Conservation (phyloP, 2,888 invertebrate genomes). For the Mellilla xanthometata region DNA sequence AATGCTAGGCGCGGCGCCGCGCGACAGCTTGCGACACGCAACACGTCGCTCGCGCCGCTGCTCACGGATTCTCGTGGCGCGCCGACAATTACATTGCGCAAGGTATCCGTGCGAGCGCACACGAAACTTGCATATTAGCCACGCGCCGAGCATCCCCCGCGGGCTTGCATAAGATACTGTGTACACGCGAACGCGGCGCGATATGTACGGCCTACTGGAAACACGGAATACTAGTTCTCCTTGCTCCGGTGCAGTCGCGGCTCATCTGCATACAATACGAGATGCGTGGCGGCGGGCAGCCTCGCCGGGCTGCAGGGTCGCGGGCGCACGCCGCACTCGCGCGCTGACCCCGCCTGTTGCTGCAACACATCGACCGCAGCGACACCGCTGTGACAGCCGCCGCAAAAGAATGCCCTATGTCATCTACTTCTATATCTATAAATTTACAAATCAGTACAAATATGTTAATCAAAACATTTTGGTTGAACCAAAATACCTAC, state of each 20-base stretch:
- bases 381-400: too few species aligned
- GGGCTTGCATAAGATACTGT: slow-evolving; percentile 56
- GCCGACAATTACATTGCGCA: slow-evolving; percentile 61
- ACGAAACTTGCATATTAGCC: slow-evolving; percentile 49
- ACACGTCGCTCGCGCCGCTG: slow-evolving; percentile 29
- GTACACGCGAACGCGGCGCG: slow-evolving; percentile 16
- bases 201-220: slow-evolving; percentile 9
- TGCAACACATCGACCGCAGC: too few species aligned
- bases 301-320: not conserved
- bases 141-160: slow-evolving; percentile 38
- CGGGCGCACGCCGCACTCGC: not conserved
- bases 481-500: too few species aligned
- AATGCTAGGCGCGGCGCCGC: slow-evolving; percentile 28
- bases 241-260: slow-evolving; percentile 21
- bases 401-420: too few species aligned
- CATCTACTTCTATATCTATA: too few species aligned
- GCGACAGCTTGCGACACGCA: slow-evolving; percentile 39
- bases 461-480: too few species aligned
- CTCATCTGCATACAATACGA: slow-evolving; percentile 44
- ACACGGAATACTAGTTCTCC: slow-evolving; percentile 27
- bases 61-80: slow-evolving; percentile 55
- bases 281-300: slow-evolving; percentile 15
- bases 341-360: too few species aligned
- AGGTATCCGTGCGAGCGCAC: slow-evolving; percentile 45
- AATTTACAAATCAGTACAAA: too few species aligned